Conservation (phyloP, 2,113 vertebrate species). For the Oryctolagus cuniculus region DNA sequence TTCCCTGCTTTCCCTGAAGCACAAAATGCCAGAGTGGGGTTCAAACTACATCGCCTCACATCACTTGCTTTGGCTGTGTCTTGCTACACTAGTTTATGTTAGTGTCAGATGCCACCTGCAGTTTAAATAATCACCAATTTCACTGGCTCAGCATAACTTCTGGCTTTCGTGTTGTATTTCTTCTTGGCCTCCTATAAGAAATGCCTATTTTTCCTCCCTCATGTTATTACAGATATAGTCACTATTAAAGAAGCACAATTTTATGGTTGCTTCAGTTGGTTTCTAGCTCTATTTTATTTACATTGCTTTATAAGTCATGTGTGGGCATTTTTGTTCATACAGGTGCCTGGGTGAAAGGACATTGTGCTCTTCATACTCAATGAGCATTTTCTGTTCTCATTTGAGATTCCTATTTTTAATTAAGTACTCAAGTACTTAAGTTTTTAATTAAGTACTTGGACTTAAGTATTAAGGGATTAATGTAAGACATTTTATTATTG, state of each 20-base stretch:
- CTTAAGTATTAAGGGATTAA: slow-evolving; percentile 29
- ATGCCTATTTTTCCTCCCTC: slow-evolving; percentile 60
- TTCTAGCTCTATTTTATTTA: slow-evolving; percentile 75
- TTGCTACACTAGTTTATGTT: slow-evolving; percentile 64
- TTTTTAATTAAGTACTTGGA: slow-evolving; percentile 64
- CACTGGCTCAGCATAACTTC: slow-evolving; percentile 72
- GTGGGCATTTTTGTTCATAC: slow-evolving; percentile 61
- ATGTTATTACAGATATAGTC: slow-evolving; percentile 80
- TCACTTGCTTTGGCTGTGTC: slow-evolving; percentile 49
- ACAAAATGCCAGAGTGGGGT: slow-evolving; percentile 49
- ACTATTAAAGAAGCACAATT: slow-evolving; percentile 71
- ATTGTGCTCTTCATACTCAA: neutral
- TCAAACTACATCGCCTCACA: slow-evolving; percentile 49
- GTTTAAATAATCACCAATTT: slow-evolving; percentile 83
- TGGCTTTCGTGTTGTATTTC: slow-evolving; percentile 76
- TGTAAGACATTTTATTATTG: slow-evolving; percentile 52
- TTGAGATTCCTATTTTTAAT: slow-evolving; percentile 55
- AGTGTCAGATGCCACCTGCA: slow-evolving; percentile 68
- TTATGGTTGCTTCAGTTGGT: slow-evolving; percentile 71
- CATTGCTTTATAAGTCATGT: slow-evolving; percentile 66
- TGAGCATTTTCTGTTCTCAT: slow-evolving; percentile 14
- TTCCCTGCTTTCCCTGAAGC: neutral
- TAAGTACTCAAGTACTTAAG: neutral
- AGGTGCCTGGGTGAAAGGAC: slow-evolving; percentile 50
- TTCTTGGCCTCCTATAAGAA: slow-evolving; percentile 76